Base-by-base conservation (phyloP, 2,888 invertebrate species). In the Polymixis flavicincta region DNA sequence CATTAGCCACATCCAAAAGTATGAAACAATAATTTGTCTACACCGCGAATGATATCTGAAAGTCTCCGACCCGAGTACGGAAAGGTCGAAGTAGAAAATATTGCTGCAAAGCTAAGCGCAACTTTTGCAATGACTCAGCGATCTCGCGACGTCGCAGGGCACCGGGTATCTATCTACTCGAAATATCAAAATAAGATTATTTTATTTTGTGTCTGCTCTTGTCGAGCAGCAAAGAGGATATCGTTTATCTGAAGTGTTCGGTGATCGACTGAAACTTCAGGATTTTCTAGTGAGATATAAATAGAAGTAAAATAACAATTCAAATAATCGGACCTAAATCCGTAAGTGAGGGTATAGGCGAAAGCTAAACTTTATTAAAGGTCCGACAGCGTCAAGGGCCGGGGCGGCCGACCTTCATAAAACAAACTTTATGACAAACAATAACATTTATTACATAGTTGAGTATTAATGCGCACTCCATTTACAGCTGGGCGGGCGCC, bases 391-490 rank as follows among this genome's bases (percentile, higher is more conserved):
- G 89, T 90, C 89, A 90, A 90, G 91, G 91, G 90, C 90, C 89
- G 91, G 90, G 88, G 90, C 86, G 91, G 90, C 85, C 91, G 93
- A 93, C 95, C 95, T 93, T 93, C 92, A 95, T 95, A 95, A 95
- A 95, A 94, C 93, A 93, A 95, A 94, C 89, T 96, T 95, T 95
- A 95, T 94, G 94, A 93, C 94, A 94, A 95, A 95, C 95, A 95
- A 96, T 95, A 96, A 95, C 95, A 95, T 95, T 95, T 95, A 96
- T 95, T 94, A 93, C 94, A 93, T 94, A 94, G 94, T 95, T 91
- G 92, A 92, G 93, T 94, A 95, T 96, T 95, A 95, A 95, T 94
- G 94, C 92, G 92, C 89, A 93, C 90, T 94, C 92, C 93, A 94
- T 95, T 95, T 95, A 94, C 92, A 93, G 93, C 90, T 91, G 91